phyloP scores from a whole-genome alignment of 2,113 vertebrate species.

The Psettodes erumei region DNA sequence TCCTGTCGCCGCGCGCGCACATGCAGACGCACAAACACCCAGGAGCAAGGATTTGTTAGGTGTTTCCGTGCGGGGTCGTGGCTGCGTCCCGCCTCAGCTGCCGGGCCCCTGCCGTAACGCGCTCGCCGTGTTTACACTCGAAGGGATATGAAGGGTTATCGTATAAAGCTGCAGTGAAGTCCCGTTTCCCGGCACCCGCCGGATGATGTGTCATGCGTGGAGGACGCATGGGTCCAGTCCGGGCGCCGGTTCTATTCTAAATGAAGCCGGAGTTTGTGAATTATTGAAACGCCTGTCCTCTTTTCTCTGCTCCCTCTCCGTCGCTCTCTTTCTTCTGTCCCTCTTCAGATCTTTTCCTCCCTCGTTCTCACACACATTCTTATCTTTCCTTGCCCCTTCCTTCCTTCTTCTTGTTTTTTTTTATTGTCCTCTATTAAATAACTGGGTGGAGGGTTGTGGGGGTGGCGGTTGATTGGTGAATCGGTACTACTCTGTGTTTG shows the following conservation, averaged over 20 bases:
- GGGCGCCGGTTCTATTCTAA: conserved; percentile 67
- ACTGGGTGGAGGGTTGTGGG: conserved; percentile 36
- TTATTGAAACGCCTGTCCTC: conserved; percentile 74
- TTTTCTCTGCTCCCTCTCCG: conserved; percentile 49
- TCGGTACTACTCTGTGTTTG: conserved; percentile 37
- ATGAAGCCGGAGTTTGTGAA: conserved; percentile 71
- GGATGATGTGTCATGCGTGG: conserved; percentile 43
- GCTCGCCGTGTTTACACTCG: conserved; percentile 2
- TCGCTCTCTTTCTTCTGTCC: conserved; percentile 35
- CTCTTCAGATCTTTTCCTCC: conserved; percentile 57
- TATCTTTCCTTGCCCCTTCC: conserved; percentile 19
- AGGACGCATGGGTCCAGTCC: conserved; percentile 55
- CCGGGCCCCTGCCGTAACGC: no score
- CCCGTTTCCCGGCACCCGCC: conserved; percentile 8
- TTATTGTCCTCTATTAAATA: conserved; percentile 60
- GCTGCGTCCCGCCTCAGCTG: conserved; percentile 21
- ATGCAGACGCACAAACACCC: conserved; percentile 2
- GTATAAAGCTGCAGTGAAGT: conserved; percentile 37
- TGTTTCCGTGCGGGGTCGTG: conserved; percentile 65
- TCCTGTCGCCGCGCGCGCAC: conserved; percentile 17
- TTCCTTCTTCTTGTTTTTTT: conserved; percentile 8
- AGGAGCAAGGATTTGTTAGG: conserved; percentile 60
- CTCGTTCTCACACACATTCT: conserved; percentile 12
- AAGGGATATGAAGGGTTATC: background rate
- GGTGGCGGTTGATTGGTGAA: conserved; percentile 62